Conservation (phyloP, 1,140 invertebrate species). For the Sycophaga agraensis region DNA sequence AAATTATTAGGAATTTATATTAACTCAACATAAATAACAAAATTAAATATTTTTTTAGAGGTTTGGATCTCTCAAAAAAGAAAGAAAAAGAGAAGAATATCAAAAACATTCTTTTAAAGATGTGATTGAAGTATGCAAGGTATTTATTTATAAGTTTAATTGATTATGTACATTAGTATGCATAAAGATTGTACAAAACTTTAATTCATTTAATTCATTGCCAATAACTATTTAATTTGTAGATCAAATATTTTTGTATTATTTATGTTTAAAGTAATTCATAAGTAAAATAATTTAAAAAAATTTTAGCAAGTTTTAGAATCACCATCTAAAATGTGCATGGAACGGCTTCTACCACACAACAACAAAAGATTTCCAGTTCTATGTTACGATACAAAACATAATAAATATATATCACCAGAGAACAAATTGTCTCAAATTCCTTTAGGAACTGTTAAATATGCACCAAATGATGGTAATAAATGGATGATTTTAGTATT, state of each 20-base stretch:
- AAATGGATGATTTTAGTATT: constrained; percentile 57
- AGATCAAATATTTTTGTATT: too few relatives aligned
- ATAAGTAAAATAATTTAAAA: background rate
- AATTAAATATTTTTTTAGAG: background rate
- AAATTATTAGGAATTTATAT: constrained; percentile 35
- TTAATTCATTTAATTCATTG: too few relatives aligned
- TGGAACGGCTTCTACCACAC: background rate
- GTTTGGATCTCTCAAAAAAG: too few relatives aligned
- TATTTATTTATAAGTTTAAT: background rate
- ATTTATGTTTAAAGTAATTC: background rate
- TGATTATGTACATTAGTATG: background rate
- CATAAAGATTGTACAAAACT: too few relatives aligned
- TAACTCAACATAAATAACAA: constrained; percentile 33
- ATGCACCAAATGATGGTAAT: constrained; percentile 42
- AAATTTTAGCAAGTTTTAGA: constrained; percentile 4
- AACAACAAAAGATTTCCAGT: background rate
- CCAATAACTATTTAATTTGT: too few relatives aligned
- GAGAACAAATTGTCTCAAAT: constrained; percentile 40
- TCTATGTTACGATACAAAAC: constrained; percentile 5
- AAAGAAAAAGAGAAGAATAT: too few relatives aligned
- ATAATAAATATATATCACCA: background rate
- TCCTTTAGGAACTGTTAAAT: constrained; percentile 51
- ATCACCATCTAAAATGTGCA: background rate
- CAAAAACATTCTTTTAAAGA: background rate
- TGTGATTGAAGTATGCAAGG: background rate